Evolutionary conservation across 2,888 invertebrate species (phyloP).

Genomic region (Watsonalla binaria): DNA sequence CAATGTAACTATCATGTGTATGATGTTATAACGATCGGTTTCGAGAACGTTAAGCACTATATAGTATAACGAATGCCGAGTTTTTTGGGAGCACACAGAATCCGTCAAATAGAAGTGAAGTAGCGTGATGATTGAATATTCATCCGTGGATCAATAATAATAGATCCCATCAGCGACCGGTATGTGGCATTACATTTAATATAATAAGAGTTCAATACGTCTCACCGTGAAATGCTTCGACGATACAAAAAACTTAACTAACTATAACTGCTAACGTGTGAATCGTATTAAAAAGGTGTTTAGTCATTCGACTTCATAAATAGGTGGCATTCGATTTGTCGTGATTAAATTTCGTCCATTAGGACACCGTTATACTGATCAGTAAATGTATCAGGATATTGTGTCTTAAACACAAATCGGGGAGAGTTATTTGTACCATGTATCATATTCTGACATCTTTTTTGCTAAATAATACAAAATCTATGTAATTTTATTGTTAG

Average conservation of each 20-base stretch:
- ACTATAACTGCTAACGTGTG: conserved; percentile 78
- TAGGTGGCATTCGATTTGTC: conserved; percentile 77
- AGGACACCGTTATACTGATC: conserved; percentile 66
- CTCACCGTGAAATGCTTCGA: conserved; percentile 76
- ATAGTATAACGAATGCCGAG: conserved; percentile 41
- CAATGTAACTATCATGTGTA: background rate
- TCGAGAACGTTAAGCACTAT: conserved; percentile 36
- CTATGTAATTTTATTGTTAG: conserved; percentile 15
- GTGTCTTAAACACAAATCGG: conserved; percentile 62
- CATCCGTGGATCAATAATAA: conserved; percentile 76
- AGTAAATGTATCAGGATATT: conserved; percentile 60
- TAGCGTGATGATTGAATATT: conserved; percentile 74
- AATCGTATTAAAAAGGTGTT: conserved; percentile 78
- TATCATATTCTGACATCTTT: conserved; percentile 35
- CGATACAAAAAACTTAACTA: conserved; percentile 76
- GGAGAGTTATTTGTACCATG: conserved; percentile 56
- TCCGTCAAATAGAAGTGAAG: conserved; percentile 57
- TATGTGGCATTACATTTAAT: conserved; percentile 76
- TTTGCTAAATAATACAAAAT: conserved; percentile 21
- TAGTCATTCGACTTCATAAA: conserved; percentile 77
- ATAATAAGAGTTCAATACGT: conserved; percentile 76
- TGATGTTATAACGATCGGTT: conserved; percentile 23
- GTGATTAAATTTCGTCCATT: conserved; percentile 77
- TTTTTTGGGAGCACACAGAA: conserved; percentile 49
- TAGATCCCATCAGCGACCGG: conserved; percentile 73